Conservation (phyloP, 1,140 invertebrate species). For the Bombus soroeensis region DNA sequence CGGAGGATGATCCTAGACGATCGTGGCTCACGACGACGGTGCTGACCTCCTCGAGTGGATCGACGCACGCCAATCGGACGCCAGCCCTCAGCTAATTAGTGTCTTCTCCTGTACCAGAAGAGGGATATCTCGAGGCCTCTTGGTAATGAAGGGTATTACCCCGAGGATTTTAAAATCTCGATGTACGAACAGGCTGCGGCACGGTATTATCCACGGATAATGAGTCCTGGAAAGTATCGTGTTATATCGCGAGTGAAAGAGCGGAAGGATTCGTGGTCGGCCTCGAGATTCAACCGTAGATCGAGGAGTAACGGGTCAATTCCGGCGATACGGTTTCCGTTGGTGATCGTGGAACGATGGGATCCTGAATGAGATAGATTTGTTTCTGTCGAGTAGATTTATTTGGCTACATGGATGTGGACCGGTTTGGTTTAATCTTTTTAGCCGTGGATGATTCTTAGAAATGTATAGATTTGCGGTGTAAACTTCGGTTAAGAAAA, state of each 20-base stretch:
- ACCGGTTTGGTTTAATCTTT: not conserved
- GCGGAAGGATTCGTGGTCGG: conserved; percentile 34
- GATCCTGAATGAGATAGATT: not conserved
- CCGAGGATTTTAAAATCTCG: conserved; percentile 45
- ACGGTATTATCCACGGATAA: conserved; percentile 56
- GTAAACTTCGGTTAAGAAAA: too few relatives aligned
- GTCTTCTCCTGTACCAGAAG: conserved; percentile 47
- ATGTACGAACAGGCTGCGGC: conserved; percentile 6
- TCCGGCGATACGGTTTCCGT: conserved; percentile 17
- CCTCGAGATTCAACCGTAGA: conserved; percentile 47
- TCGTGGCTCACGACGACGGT: conserved; percentile 35
- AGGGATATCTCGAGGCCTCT: conserved; percentile 28
- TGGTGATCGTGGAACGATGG: not conserved
- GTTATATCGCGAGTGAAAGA: conserved; percentile 24
- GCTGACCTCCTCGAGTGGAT: conserved; percentile 49
- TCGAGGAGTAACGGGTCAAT: conserved; percentile 60
- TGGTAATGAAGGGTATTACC: conserved; percentile 58
- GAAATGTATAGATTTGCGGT: too few relatives aligned
- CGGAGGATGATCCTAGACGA: conserved; percentile 59
- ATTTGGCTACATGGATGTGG: not conserved
- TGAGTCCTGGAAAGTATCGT: conserved; percentile 58
- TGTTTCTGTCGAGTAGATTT: not conserved
- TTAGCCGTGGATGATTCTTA: not conserved
- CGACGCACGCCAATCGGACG: conserved; percentile 35
- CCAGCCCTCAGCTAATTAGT: conserved; percentile 58